These are phyloP conservation scores for Crocidura indochinensis DNA, from an alignment of 2,797 vertebrate genomes.

Conservation along the genomic window DNA sequence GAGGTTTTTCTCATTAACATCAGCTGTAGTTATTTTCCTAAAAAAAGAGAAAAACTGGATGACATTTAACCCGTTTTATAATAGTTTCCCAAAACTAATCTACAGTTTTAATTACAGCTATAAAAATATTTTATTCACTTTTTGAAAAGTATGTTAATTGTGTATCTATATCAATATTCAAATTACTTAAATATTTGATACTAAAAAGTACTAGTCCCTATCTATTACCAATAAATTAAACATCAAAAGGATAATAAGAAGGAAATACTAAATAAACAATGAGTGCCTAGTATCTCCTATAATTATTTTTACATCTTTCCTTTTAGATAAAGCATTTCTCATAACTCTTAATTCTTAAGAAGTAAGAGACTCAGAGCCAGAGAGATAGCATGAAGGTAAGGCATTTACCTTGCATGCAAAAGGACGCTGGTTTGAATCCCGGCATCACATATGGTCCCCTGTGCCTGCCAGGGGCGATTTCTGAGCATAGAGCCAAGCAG, in stretches of 20 bases:
- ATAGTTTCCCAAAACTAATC: conserved; percentile 57
- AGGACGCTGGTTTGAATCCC: no score
- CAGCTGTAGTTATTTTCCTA: conserved; percentile 91
- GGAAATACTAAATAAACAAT: conserved; percentile 21
- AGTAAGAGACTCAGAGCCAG: no score
- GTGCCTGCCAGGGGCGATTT: no score
- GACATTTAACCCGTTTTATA: conserved; percentile 56
- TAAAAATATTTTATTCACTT: conserved; percentile 47
- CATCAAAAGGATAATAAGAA: conserved; percentile 25
- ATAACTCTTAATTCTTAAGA: no score
- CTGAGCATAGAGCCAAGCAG: no score
- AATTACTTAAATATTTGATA: conserved; percentile 38
- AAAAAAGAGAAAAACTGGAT: conserved; percentile 79
- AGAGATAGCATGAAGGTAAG: no score
- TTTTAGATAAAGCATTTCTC: background rate
- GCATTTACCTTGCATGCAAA: no score
- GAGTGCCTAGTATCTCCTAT: background rate
- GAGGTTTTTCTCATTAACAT: conserved; percentile 89
- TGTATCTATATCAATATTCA: conserved; percentile 33
- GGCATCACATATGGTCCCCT: no score
- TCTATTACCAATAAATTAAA: conserved; percentile 41
- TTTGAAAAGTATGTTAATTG: conserved; percentile 48
- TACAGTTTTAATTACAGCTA: conserved; percentile 53
- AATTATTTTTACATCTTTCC: conserved; percentile 6
- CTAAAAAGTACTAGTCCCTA: background rate